A percentile compares a stretch with the other conserved stretches of the same genome.
These are phyloP conservation scores for Schizopygopsis pylzovi DNA, from an alignment of 2,797 vertebrate genomes.

Conservation along the genomic window DNA sequence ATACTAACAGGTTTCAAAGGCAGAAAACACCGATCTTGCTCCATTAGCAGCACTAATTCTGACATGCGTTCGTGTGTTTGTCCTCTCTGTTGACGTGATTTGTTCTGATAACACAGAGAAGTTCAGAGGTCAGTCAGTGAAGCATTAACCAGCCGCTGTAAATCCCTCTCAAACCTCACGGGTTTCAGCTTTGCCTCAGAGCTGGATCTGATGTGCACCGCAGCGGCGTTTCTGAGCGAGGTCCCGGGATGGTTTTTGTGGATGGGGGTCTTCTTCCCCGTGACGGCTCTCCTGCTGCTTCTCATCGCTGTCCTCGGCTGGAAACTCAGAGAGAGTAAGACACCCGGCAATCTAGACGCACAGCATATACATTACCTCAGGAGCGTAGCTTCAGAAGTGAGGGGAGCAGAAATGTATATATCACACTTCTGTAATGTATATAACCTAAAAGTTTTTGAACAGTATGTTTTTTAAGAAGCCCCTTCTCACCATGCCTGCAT, in stretches of 20 bases:
- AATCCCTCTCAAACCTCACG: slow-evolving; percentile 62
- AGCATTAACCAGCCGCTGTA: slow-evolving; percentile 63
- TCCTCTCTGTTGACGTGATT: neutral
- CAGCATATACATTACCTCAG: neutral
- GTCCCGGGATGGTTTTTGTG: slow-evolving; percentile 61
- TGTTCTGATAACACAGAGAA: neutral
- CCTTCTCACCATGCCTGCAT: too few relatives aligned
- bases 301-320: slow-evolving; percentile 51
- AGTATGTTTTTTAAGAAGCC: too few relatives aligned
- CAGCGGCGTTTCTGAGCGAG: slow-evolving; percentile 50
- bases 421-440: too few relatives aligned
- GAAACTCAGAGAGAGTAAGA: slow-evolving; percentile 60
- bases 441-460: too few relatives aligned
- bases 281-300: slow-evolving; percentile 60
- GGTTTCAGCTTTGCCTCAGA: slow-evolving; percentile 51
- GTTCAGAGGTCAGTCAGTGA: slow-evolving; percentile 49
- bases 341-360: neutral
- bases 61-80: neutral
- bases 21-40: neutral
- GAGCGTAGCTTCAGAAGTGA: too few relatives aligned
- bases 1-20: neutral
- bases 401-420: too few relatives aligned
- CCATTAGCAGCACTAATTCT: neutral
- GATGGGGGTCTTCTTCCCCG: slow-evolving; percentile 57
- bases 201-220: slow-evolving; percentile 35